Conservation (phyloP, 2,113 vertebrate genomes). For the Aegotheles bennettii region DNA sequence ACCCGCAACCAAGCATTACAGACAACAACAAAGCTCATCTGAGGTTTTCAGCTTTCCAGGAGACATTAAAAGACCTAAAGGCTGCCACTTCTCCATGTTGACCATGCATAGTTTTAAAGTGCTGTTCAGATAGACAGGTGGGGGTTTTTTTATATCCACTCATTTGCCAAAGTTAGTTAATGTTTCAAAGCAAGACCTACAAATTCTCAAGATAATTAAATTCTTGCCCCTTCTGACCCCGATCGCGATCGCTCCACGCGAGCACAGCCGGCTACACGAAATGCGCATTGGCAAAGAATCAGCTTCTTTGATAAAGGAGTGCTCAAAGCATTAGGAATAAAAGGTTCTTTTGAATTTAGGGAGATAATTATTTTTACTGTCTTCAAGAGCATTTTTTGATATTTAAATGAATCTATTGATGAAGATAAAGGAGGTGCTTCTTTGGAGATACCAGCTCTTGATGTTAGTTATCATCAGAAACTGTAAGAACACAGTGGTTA, state of each 20-base stretch:
- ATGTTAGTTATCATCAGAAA: not conserved
- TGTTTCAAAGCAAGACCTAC: not conserved
- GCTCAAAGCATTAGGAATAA: not conserved
- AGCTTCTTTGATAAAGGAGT: not conserved
- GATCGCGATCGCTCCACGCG: fast-evolving
- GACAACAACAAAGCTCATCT: not conserved
- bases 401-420: not conserved
- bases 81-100: not conserved
- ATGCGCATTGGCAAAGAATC: not conserved
- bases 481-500: not conserved
- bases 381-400: fast-evolving
- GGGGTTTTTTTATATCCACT: fast-evolving
- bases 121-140: not conserved
- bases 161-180: not conserved
- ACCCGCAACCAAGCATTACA: not conserved
- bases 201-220: not conserved
- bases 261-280: not conserved
- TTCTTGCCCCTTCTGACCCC: not conserved
- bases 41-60: not conserved
- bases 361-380: not conserved
- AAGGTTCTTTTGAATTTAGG: not conserved
- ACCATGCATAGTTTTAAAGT: not conserved
- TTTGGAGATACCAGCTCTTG: not conserved
- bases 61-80: not conserved
- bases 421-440: not conserved